A percentile compares a stretch with the other conserved stretches of the same genome.
Conservation (phyloP, 2,888 invertebrate species). For the Mellilla xanthometata region DNA sequence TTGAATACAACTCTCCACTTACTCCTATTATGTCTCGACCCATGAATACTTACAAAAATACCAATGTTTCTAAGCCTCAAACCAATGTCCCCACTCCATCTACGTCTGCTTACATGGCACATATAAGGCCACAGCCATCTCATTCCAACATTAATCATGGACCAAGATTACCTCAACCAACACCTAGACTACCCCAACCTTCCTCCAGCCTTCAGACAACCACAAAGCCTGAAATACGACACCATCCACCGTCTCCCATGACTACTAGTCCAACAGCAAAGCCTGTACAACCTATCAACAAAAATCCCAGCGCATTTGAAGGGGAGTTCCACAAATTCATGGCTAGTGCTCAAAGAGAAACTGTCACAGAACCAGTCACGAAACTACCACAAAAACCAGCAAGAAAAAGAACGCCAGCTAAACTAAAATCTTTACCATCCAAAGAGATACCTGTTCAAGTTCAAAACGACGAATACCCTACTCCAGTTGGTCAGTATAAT, state of each 20-base stretch:
- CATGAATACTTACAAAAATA: conserved; percentile 34
- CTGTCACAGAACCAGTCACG: neutral
- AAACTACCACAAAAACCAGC: conserved; percentile 13
- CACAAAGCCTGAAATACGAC: no score
- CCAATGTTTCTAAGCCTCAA: conserved; percentile 9
- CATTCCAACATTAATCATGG: no score
- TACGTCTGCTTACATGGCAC: conserved; percentile 20
- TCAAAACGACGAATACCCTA: conserved; percentile 26
- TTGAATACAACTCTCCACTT: conserved; percentile 57
- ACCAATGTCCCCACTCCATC: conserved; percentile 14
- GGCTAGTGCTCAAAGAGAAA: conserved; percentile 24
- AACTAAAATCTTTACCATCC: conserved; percentile 8
- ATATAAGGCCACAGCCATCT: conserved; percentile 17
- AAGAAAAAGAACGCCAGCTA: conserved; percentile 5
- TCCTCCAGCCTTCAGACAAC: neutral
- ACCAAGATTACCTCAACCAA: conserved; percentile 4
- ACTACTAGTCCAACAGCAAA: conserved; percentile 41
- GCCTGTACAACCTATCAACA: conserved; percentile 56
- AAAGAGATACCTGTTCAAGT: conserved; percentile 17
- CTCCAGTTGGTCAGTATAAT: conserved; percentile 69
- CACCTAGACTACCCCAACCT: conserved; percentile 4
- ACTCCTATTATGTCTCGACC: conserved; percentile 51
- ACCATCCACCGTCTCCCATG: conserved; percentile 28
- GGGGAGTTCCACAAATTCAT: conserved; percentile 72
- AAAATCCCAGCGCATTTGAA: conserved; percentile 69